Evolutionary conservation across 1,140 invertebrate species (phyloP).

Genomic region (Drosophila mauritiana): DNA sequence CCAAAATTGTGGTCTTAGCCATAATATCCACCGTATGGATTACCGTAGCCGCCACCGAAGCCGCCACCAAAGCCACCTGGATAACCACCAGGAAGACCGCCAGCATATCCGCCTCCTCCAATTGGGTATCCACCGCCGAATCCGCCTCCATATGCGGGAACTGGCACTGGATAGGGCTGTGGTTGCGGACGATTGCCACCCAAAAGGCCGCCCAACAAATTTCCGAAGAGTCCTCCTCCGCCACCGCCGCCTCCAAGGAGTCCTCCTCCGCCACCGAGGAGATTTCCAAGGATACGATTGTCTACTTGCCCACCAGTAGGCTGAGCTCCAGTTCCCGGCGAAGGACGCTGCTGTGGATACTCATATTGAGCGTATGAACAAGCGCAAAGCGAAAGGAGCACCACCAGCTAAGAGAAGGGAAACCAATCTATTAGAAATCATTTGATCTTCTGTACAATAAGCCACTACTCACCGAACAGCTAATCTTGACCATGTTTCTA

Average conservation of each 20-base stretch:
- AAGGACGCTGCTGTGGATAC: slow-evolving; percentile 52
- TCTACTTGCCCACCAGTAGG: slow-evolving; percentile 43
- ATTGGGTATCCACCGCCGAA: slow-evolving; percentile 37
- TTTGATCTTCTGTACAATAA: not conserved
- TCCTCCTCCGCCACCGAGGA: slow-evolving; percentile 53
- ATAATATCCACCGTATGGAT: slow-evolving; percentile 27
- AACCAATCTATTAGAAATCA: not conserved
- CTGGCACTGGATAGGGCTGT: slow-evolving; percentile 32
- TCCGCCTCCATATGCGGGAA: slow-evolving; percentile 38
- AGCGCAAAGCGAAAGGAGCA: slow-evolving; percentile 49
- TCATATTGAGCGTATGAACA: slow-evolving; percentile 58
- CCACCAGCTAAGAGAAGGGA: slow-evolving; percentile 28
- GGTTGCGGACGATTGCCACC: slow-evolving; percentile 53
- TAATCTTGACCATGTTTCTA: slow-evolving; percentile 56
- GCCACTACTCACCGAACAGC: slow-evolving; percentile 49
- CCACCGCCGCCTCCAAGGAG: slow-evolving; percentile 50
- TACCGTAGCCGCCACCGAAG: slow-evolving; percentile 53
- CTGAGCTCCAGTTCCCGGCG: slow-evolving; percentile 7
- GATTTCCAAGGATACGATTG: slow-evolving; percentile 60
- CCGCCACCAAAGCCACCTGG: slow-evolving; percentile 31
- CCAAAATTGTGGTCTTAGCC: slow-evolving; percentile 51
- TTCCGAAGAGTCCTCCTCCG: slow-evolving; percentile 28
- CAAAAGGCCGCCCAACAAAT: slow-evolving; percentile 46
- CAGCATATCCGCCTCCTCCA: slow-evolving; percentile 29
- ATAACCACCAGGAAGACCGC: slow-evolving; percentile 25